Conservation (phyloP, 2,797 vertebrate genomes). For the Centropyge bicolor region DNA sequence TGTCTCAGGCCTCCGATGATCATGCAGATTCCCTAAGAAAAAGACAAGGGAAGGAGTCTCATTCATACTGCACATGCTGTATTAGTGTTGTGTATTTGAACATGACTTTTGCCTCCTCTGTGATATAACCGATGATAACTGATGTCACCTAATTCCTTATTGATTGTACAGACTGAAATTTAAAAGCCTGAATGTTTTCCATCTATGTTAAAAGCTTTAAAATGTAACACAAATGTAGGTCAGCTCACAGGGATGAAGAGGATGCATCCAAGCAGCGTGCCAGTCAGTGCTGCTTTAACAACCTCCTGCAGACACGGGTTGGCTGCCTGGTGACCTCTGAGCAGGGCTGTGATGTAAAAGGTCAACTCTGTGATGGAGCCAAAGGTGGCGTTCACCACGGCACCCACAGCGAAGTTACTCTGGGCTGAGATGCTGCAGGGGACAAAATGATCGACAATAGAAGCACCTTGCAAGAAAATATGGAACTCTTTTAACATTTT, state of each 20-base stretch:
- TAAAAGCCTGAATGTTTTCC: neutral
- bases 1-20: constrained; percentile 91
- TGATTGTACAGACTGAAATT: neutral
- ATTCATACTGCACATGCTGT: neutral
- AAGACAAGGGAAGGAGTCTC: neutral
- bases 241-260: constrained; percentile 88
- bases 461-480: neutral
- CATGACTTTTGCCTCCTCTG: neutral
- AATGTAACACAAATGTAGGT: neutral
- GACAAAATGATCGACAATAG: neutral
- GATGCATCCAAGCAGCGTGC: constrained; percentile 91
- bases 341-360: constrained; percentile 92
- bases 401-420: constrained; percentile 92
- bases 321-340: constrained; percentile 85
- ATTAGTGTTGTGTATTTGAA: neutral
- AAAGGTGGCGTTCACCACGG: constrained; percentile 91
- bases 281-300: constrained; percentile 90
- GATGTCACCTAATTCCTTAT: neutral
- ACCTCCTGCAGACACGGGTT: constrained; percentile 90
- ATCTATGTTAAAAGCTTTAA: neutral
- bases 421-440: constrained; percentile 88
- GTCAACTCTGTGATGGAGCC: constrained; percentile 93
- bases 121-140: neutral
- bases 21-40: constrained; percentile 90
- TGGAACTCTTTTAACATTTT: neutral